Base-by-base conservation (phyloP, 2,888 invertebrate species). In the Aplocera efformata region DNA sequence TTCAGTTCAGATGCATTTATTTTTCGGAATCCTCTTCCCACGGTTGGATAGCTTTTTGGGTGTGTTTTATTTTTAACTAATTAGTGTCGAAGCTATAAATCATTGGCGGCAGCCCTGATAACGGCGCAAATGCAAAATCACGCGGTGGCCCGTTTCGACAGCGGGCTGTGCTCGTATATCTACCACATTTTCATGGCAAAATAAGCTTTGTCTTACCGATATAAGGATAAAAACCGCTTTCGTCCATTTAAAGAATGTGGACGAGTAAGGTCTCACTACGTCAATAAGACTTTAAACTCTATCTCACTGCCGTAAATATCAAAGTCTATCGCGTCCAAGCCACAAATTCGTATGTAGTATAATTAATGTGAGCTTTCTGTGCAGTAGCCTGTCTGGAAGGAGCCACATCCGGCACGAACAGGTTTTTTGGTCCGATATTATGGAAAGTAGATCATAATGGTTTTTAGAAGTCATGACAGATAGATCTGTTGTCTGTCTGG, bases 121-220 rank as follows among this genome's bases (percentile, higher is more conserved):
- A 60, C 58, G 53, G 61, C 45, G 54, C 50, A 44, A 62, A 63
- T 69, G 66, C 63, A 63, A 62, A 67, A 62, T 58, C 66, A 44
- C 54, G 66, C 60, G 60, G 65, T 46, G 60, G 55, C 56, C 59
- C 50, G 62, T 46, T 37, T 30, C 30, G 47, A 25, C 41, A 39
- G 23, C 46, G 42, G 13, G 5, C 13, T 46, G 42, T 2, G 5
- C 13, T 31, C 22, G 5, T 10, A 8, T 25, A 9, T 25, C 25
- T 9, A 5, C 10, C 25, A 8, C 23, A 25, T 7, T 1, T 25
- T 25, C 25, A 5, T 25, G 5, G 13, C 13, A 17, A 17, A 17
- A 17, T 17, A 17, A 17, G 5, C 13, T 17, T 17, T 17, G 13
- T 17, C 5, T 17, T 5, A 17, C 13, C 13, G 13, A 17, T 3